Conservation (phyloP, 1,140 invertebrate genomes). For the Drosophila sechellia region DNA sequence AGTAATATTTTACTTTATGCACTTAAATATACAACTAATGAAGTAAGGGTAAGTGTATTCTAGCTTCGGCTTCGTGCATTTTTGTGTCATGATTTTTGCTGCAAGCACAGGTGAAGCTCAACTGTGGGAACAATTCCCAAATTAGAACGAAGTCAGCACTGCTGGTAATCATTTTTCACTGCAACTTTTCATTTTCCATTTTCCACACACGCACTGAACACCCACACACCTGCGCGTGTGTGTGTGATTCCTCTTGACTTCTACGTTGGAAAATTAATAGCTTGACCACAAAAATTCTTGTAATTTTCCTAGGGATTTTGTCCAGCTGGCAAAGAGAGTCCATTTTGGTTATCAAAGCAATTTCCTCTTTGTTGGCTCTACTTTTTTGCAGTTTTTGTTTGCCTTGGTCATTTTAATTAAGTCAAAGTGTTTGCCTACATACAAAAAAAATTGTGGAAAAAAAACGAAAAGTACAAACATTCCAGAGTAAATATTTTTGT, state of each 20-base stretch:
- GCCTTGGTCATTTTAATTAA: constrained; percentile 46
- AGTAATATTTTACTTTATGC: too few relatives aligned
- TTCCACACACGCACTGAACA: constrained; percentile 27
- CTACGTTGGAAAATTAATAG: constrained; percentile 45
- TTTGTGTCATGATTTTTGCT: not conserved
- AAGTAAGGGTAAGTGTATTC: too few relatives aligned
- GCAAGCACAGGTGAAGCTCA: constrained; percentile 5
- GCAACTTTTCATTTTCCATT: constrained; percentile 41
- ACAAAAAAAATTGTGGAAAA: constrained; percentile 8
- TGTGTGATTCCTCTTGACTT: constrained; percentile 16
- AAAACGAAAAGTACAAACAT: constrained; percentile 21
- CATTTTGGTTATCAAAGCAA: constrained; percentile 35
- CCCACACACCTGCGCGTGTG: constrained; percentile 8
- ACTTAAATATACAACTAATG: too few relatives aligned
- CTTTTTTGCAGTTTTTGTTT: constrained; percentile 37
- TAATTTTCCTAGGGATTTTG: constrained; percentile 37
- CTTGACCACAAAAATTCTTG: constrained; percentile 48
- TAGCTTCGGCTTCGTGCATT: too few relatives aligned
- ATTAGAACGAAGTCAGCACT: constrained; percentile 16
- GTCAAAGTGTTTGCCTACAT: constrained; percentile 46
- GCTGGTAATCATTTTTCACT: constrained; percentile 44
- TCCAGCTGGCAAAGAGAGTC: constrained; percentile 8
- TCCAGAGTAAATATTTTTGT: constrained; percentile 38
- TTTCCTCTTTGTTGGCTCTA: constrained; percentile 19
- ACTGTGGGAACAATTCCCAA: constrained; percentile 20